phyloP scores from a whole-genome alignment of 2,888 invertebrate species.

The Netelia inedita region DNA sequence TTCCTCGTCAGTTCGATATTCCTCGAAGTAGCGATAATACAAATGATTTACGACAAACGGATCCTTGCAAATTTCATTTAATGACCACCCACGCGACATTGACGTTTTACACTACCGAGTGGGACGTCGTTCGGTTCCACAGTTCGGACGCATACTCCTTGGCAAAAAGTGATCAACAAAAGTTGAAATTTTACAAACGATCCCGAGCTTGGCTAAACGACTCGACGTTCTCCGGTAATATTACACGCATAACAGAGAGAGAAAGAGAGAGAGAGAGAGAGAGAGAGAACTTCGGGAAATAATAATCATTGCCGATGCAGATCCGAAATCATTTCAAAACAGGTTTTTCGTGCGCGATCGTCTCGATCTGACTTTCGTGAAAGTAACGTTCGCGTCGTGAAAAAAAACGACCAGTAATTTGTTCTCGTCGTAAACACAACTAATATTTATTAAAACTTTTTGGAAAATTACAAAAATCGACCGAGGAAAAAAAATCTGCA shows the following conservation, averaged over 20 bases:
- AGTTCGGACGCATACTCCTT: neutral
- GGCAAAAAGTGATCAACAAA: constrained; percentile 43
- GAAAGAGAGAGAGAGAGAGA: neutral
- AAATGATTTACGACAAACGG: constrained; percentile 66
- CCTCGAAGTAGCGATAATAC: constrained; percentile 32
- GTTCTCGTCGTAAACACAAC: neutral
- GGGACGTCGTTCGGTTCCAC: constrained; percentile 51
- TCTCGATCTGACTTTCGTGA: neutral
- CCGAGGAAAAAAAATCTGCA: too few species aligned
- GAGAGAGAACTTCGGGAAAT: neutral
- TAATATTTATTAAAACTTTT: too few species aligned
- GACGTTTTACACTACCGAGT: constrained; percentile 63
- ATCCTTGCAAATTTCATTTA: constrained; percentile 68
- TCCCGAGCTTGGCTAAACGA: constrained; percentile 14
- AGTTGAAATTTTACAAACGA: constrained; percentile 53
- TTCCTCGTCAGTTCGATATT: neutral
- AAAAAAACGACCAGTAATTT: neutral
- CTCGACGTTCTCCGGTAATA: constrained; percentile 30
- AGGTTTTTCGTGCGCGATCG: constrained; percentile 45
- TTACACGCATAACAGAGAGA: constrained; percentile 18
- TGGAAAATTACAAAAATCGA: too few species aligned
- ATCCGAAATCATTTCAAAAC: constrained; percentile 65
- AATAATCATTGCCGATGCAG: constrained; percentile 52
- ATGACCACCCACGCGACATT: constrained; percentile 70
- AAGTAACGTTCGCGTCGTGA: neutral